phyloP scores from a whole-genome alignment of 2,113 vertebrate genomes.

The Raja brachyura region DNA sequence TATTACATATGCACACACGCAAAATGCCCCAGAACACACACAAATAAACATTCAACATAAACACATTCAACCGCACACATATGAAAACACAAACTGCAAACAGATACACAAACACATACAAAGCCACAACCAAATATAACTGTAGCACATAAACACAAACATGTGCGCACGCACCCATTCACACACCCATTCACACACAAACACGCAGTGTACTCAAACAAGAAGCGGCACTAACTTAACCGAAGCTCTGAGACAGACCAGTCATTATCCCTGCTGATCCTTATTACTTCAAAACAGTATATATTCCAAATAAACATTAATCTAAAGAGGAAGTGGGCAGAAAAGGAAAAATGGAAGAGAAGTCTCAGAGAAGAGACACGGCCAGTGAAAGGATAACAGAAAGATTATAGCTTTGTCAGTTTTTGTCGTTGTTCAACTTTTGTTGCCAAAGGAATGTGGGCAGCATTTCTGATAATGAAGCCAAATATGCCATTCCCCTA shows the following conservation, averaged over 20 bases:
- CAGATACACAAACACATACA: background rate
- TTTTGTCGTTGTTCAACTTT: conserved; percentile 48
- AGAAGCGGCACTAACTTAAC: conserved; percentile 73
- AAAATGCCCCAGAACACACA: no score
- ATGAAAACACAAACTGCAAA: no score
- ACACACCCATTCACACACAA: conserved; percentile 62
- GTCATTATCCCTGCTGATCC: conserved; percentile 99
- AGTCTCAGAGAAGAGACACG: background rate
- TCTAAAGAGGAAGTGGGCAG: conserved; percentile 72
- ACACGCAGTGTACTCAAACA: conserved; percentile 88
- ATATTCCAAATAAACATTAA: conserved; percentile 99
- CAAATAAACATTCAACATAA: no score
- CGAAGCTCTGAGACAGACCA: conserved; percentile 76
- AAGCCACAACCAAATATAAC: conserved; percentile 45
- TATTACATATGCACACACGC: no score
- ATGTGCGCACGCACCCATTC: conserved; percentile 38
- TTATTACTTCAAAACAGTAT: conserved; percentile 94
- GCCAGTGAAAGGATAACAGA: background rate
- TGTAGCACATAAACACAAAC: conserved; percentile 57
- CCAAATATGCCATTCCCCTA: conserved; percentile 53
- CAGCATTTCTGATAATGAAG: conserved; percentile 41
- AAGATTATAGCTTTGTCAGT: background rate
- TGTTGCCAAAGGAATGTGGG: conserved; percentile 49
- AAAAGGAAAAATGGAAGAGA: background rate
- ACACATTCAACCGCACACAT: no score